Base-by-base conservation (phyloP, 92 coral and sea anemone species). In the Palythoa caribaeorum region DNA sequence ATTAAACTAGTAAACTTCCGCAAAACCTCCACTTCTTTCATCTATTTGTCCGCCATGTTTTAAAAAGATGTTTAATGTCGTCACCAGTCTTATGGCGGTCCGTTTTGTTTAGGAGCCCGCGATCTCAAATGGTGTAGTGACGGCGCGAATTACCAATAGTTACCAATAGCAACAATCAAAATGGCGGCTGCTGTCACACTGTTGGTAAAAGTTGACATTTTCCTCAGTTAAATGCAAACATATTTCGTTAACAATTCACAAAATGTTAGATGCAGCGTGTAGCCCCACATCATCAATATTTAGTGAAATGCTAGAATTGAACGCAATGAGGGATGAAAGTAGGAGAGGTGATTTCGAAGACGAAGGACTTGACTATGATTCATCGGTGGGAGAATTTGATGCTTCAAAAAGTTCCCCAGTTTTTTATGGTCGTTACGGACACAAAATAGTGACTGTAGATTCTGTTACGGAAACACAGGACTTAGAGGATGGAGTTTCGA, bases 401-500 rank as follows among this genome's bases (percentile, higher is more conserved):
- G 94, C 98, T 17, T 86, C 99, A 47, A 93, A 93, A 81, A 90
- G 88, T 81, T 93, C 99, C 9, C 99, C 99, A 9, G 98, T 96
- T 20, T 96, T 96, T 87, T 94, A 91, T 50, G 99, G 99, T 37
- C 96, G 97, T 38, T 95, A 93, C 77, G 98, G 98, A 9, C 96
- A 96, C 38, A 90, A 85, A 76, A 89, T 95, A 21, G 84, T 92
- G n/a, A 80, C 73, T 15, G 85, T 63, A 15, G 99, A 95, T 37
- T 83, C 96, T 48, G 90, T 89, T 16, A 84, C 89, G 35, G 92
- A 89, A 8, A 51, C 72, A 51, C 90, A 68, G 50, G 94, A 93
- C 9, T 96, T 84, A 28, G 96, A 92, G 80, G 93, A 87, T 75
- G 92, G 92, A 13, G 76, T 76, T 37, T 91, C 94, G 36, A 91